Base-by-base conservation (phyloP, 2,113 vertebrate genomes). In the Gila orcuttii region DNA sequence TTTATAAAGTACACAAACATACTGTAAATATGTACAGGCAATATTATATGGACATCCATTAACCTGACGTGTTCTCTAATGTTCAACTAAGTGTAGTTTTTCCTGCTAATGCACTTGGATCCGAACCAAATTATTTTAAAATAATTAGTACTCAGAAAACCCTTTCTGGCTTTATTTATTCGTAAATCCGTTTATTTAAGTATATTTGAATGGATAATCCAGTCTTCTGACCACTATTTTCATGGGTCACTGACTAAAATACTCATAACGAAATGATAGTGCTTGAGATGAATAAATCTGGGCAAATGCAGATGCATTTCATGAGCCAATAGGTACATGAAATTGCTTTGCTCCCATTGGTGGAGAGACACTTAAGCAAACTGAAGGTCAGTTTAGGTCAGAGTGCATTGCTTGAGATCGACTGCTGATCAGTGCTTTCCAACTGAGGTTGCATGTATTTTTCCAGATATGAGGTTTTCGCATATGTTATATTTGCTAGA, bases 321-420 rank as follows among this genome's bases (percentile, higher is more conserved):
- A 76, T 4, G 45, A 76, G 74, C n/a, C n/a, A 47, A 7, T 52
- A 47, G 25, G 17, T 15, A 25, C n/a, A 17, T 76, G 25, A 31
- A 31, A 76, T 52, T 52, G 74, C 45, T 28, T 42, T 5, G 0
- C 23, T 47, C 4, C 6, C 12, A 45, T 74, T 47, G 74, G n/a
- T 77, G 74, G 47, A 52, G 25, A 77, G 25, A 77, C 47, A 31
- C 74, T 77, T 52, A 25, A 31, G 47, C 12, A 55, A 76, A 76
- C 45, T 28, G 13, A 19, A 76, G 74, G 74, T 52, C 15, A 17
- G 13, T 52, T 76, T 19, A 19, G 74, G 74, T 55, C 25, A 76
- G 50, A 31, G 74, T 52, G n/a, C 47, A 76, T 36, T 28, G 47
- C 55, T 76, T 31, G 45, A 25, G 74, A 25, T 76, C 74, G 25